Evolutionary conservation across 2,797 vertebrate genomes (phyloP).

Genomic region (Tangara arthus): DNA sequence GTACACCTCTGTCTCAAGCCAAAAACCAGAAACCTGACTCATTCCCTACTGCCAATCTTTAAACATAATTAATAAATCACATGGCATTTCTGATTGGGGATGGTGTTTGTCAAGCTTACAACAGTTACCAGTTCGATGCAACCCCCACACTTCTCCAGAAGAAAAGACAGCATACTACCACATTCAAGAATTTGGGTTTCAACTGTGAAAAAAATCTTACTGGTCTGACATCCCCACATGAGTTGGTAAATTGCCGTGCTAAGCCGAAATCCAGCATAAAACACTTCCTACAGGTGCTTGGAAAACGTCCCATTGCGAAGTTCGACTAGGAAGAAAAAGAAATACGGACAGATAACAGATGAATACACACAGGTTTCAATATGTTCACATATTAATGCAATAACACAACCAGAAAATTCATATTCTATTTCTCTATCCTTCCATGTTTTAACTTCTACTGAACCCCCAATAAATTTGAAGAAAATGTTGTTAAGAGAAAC

Average conservation of each 20-base stretch:
- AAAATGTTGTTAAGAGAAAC: background rate
- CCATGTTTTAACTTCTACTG: background rate
- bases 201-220: conserved; percentile 78
- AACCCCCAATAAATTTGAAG: background rate
- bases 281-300: conserved; percentile 95
- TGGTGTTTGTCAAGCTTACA: background rate
- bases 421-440: background rate
- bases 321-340: conserved; percentile 85
- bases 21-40: background rate
- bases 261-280: conserved; percentile 99
- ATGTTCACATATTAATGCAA: background rate
- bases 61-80: background rate
- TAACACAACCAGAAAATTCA: background rate
- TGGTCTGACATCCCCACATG: conserved; percentile 95
- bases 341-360: background rate
- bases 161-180: background rate
- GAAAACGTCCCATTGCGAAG: conserved; percentile 97
- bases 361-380: background rate
- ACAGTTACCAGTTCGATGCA: background rate
- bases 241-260: conserved; percentile 98
- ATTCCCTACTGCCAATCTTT: background rate
- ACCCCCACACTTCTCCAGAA: background rate
- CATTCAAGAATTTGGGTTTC: background rate
- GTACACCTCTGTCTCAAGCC: background rate
- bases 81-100: background rate